Percentiles rank a stretch among this genome's conserved stretches.
phyloP scores from a whole-genome alignment of 2,888 invertebrate genomes.

The Lypha dubia region DNA sequence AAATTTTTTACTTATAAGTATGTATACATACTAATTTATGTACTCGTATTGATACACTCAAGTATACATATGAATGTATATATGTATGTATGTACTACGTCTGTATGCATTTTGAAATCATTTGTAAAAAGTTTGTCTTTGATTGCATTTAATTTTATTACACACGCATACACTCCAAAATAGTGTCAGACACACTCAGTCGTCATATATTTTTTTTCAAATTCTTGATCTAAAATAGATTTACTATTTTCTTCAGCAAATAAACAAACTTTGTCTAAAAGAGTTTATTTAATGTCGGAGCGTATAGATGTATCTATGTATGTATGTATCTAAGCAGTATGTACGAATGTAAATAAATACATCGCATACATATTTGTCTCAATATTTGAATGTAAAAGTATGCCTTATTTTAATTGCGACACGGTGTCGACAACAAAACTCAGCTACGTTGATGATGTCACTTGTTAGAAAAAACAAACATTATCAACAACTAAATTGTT shows the following conservation, averaged over 20 bases:
- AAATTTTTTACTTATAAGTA: not conserved
- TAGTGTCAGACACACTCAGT: conserved; percentile 38
- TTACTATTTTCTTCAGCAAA: conserved; percentile 35
- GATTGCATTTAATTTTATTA: conserved; percentile 10
- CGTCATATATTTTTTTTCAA: conserved; percentile 37
- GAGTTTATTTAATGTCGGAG: conserved; percentile 32
- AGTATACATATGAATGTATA: not conserved
- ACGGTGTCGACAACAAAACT: conserved; percentile 68
- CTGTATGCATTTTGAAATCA: not conserved
- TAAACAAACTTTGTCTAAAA: conserved; percentile 40
- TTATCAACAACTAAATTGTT: conserved; percentile 16
- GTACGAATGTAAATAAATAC: not conserved
- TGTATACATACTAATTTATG: too few species aligned
- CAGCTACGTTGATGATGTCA: conserved; percentile 68
- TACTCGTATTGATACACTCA: too few species aligned
- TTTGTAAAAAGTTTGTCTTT: conserved; percentile 17
- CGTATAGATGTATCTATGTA: conserved; percentile 20
- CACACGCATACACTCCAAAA: conserved; percentile 26
- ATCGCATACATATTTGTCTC: not conserved
- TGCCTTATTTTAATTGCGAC: conserved; percentile 68
- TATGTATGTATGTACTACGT: too few species aligned
- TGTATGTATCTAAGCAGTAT: not conserved
- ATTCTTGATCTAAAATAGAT: conserved; percentile 50
- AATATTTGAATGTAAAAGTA: conserved; percentile 17
- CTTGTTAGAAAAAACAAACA: conserved; percentile 58